Evolutionary conservation across 1,140 invertebrate genomes (phyloP).

Genomic region (Elysia chlorotica): DNA sequence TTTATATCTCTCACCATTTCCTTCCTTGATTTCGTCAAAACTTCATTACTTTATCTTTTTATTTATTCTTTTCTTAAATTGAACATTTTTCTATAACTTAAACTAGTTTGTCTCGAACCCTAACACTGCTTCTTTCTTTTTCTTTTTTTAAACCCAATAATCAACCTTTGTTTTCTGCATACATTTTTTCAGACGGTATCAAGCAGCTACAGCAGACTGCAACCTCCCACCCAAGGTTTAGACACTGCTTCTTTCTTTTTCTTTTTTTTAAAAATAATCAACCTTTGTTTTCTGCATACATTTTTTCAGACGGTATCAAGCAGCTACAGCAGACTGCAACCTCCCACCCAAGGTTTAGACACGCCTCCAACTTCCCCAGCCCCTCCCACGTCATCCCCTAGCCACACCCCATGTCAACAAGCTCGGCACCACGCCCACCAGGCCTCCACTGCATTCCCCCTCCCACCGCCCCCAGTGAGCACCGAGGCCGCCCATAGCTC

Average conservation of each 20-base stretch:
- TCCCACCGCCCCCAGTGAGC: too few species aligned
- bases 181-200: background rate
- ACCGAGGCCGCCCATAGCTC: constrained; percentile 24
- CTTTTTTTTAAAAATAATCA: background rate
- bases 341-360: too few species aligned
- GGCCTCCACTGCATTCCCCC: background rate
- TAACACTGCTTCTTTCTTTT: background rate
- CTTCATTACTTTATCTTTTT: too few species aligned
- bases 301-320: too few species aligned
- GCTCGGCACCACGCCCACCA: background rate
- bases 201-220: too few species aligned
- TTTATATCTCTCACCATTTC: too few species aligned
- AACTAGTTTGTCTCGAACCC: background rate
- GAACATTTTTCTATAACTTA: background rate
- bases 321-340: too few species aligned
- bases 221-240: too few species aligned
- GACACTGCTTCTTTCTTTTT: background rate
- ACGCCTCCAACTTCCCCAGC: background rate
- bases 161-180: background rate
- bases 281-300: background rate
- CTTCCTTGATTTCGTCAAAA: too few species aligned
- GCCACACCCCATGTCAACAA: background rate
- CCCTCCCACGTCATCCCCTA: background rate
- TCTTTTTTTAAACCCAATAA: background rate
- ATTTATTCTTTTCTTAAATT: background rate